A percentile compares a stretch with the other conserved stretches of the same genome.
Evolutionary conservation across 2,113 vertebrate species (phyloP).

Genomic region (Glaucomys volans): DNA sequence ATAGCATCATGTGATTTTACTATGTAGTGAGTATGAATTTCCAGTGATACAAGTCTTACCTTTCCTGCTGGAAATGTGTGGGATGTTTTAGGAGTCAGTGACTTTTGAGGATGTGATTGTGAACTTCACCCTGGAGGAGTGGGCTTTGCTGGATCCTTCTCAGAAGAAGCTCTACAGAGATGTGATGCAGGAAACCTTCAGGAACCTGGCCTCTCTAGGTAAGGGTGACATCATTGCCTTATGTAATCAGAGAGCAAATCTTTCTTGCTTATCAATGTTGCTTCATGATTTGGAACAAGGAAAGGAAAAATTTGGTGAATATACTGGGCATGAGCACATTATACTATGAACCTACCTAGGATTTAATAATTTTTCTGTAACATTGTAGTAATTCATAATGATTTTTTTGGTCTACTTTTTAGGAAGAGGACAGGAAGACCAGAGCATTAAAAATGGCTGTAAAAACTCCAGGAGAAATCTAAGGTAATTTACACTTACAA

Average conservation of each 20-base stretch:
- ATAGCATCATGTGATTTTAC: not conserved
- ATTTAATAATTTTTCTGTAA: not conserved
- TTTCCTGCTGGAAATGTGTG: not conserved
- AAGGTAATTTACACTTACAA: not conserved
- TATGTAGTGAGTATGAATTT: not conserved
- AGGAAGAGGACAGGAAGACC: not conserved
- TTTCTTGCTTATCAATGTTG: not conserved
- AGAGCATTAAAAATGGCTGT: not conserved
- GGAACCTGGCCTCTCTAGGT: not conserved
- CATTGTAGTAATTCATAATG: not conserved
- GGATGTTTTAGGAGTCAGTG: not conserved
- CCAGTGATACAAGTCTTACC: not conserved
- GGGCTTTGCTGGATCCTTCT: not conserved
- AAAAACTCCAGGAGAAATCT: not conserved
- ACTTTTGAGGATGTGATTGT: not conserved
- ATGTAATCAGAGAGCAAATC: not conserved
- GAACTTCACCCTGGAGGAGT: not conserved
- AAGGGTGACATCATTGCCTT: not conserved
- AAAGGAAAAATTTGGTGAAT: not conserved
- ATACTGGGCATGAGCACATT: not conserved
- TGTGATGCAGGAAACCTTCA: not conserved
- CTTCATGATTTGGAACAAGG: not conserved
- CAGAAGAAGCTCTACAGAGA: not conserved
- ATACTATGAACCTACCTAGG: not conserved
- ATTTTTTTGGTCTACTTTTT: not conserved